These are phyloP conservation scores for Hippopotamus amphibius DNA, from an alignment of 2,113 vertebrate genomes.

Conservation along the genomic window DNA sequence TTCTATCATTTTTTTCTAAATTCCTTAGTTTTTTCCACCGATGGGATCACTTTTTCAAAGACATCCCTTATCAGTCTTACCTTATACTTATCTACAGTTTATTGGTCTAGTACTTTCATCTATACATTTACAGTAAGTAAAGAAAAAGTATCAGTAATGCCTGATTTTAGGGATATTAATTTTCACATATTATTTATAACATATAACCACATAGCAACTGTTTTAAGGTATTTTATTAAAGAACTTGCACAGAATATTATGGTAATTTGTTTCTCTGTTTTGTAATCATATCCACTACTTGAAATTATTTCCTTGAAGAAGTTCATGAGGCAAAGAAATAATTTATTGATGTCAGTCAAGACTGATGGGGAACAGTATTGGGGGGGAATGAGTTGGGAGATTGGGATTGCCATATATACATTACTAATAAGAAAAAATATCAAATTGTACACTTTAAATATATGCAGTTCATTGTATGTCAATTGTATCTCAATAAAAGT, in stretches of 20 bases:
- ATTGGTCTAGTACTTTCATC: neutral
- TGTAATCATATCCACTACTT: neutral
- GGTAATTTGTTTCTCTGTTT: neutral
- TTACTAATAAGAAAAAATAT: too few relatives aligned
- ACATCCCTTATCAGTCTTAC: neutral
- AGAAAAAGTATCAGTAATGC: neutral
- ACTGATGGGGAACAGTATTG: neutral
- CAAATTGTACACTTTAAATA: too few relatives aligned
- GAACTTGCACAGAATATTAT: neutral
- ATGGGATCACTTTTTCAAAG: neutral
- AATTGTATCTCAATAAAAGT: too few relatives aligned
- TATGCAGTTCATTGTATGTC: too few relatives aligned
- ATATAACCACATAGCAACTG: neutral
- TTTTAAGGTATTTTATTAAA: conserved; percentile 2
- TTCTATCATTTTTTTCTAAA: too few relatives aligned
- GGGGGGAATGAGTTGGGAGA: too few relatives aligned
- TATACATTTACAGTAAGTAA: neutral
- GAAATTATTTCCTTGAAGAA: conserved; percentile 6
- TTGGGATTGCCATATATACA: too few relatives aligned
- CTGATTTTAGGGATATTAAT: neutral
- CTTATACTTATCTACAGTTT: neutral
- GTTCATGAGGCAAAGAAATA: neutral
- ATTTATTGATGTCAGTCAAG: neutral
- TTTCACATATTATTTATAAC: neutral
- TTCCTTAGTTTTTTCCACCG: too few relatives aligned